Evolutionary conservation across 2,797 vertebrate species (phyloP), one percentile per base, ranked within the genome.

Genomic region (Leptoclinus maculatus): DNA sequence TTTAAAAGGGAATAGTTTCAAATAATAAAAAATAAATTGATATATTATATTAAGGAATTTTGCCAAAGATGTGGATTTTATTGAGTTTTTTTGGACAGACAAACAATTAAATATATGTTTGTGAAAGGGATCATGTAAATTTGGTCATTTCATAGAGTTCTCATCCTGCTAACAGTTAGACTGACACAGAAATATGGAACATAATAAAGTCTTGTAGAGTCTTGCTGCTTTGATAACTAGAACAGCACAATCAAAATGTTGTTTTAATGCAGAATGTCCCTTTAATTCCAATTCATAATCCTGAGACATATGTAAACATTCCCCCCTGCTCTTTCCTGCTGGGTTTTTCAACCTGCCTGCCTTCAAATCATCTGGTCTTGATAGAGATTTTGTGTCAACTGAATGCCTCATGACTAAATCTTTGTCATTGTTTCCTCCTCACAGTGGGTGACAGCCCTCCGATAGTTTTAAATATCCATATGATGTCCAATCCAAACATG

Each of bases 391-490:
- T 62, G 54, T 66, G 7, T 45, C 49, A 12, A 23, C 49, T 23
- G 10, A 51, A 51, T 25, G 8, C 71, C 47, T 79, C 34, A 51
- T 64, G 49, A 71, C 51, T 29, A 29, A 51, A 60, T 68, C 21
- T n/a, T 74, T 66, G 41, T 54, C 47, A 19, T 53, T 49, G 32
- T 73, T 77, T 78, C 69, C 77, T 63, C n/a, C 54, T 54, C 59
- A 72, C 65, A 51, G 29, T 56, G 66, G 79, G 51, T 53, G 66
- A 82, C 47, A 45, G 74, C 32, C 29, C 54, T 13, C 25, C 2
- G 3, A 6, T 47, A 53, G 73, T 58, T 88, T 83, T 75, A 81
- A 88, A 86, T 86, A 85, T 72, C 66, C 17, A 66, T 43, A 62
- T n/a, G 49, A 66, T 58, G 78, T 72, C 21, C 29, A 71, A 7